phyloP scores from a whole-genome alignment of 2,888 invertebrate genomes.

The Coenonympha glycerion region DNA sequence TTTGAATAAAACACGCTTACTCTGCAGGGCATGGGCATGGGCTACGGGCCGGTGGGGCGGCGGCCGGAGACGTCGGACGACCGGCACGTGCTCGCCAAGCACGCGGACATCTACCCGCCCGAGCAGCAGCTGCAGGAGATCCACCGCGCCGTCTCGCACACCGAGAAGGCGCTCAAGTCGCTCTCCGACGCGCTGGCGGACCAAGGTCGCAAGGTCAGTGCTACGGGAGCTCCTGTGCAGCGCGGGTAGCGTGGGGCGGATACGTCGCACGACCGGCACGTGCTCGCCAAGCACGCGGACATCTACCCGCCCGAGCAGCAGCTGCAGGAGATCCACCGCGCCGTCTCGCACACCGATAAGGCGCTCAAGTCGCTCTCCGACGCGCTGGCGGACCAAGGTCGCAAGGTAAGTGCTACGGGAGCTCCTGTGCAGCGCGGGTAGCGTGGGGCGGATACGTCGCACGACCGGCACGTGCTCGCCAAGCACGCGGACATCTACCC shows the following conservation, averaged over 20 bases:
- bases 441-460: too few species aligned
- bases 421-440: too few species aligned
- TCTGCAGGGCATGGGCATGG: constrained; percentile 38
- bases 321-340: constrained; percentile 90
- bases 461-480: too few species aligned
- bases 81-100: constrained; percentile 94
- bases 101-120: constrained; percentile 94
- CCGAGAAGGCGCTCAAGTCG: constrained; percentile 94
- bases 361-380: constrained; percentile 96
- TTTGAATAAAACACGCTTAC: background rate
- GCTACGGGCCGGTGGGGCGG: constrained; percentile 75
- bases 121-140: constrained; percentile 92
- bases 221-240: constrained; percentile 81
- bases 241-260: too few species aligned
- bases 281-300: constrained; percentile 92
- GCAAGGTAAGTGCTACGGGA: too few species aligned
- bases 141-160: constrained; percentile 93
- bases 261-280: too few species aligned
- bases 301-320: constrained; percentile 93
- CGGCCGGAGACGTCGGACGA: constrained; percentile 96
- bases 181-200: constrained; percentile 93
- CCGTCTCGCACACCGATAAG: constrained; percentile 95
- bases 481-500: too few species aligned
- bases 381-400: constrained; percentile 80
- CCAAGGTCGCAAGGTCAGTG: constrained; percentile 46